Base-by-base conservation (phyloP, 2,797 vertebrate species). In the Pogonophryne albipinna region DNA sequence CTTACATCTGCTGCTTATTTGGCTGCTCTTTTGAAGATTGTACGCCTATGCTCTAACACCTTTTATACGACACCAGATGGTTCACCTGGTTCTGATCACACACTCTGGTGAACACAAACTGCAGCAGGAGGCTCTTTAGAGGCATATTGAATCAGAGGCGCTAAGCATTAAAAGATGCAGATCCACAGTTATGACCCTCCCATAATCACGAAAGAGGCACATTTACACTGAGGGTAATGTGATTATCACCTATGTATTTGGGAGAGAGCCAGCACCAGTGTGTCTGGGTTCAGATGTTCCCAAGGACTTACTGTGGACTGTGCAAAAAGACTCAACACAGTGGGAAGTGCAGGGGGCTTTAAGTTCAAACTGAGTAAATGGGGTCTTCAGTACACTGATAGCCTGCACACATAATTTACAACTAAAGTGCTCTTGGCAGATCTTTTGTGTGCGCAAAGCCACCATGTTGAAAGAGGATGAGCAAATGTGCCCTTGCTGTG, bases 11-110 rank as follows among this genome's bases (percentile, higher is more conserved):
- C 66, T 68, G 46, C 19, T 17, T 56, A 61, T 78, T 66, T 78
- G 60, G 70, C 76, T 76, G 64, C 73, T 86, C 76, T 83, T 87
- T 74, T 74, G 42, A 83, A 75, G 78, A 77, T 60, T 38, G 71
- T 76, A 23, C 14, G 2, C 16, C 67, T 80, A 77, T 89, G 80
- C 63, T 87, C 80, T 46, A 45, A 83, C 88, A 88, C 80, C 69
- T 86, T 88, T 91, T 82, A 87, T 89, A 84, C 61, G 78, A 80
- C 74, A 79, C 72, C 91, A 92, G 87, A 91, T 91, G 89, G 89
- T 90, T 87, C 82, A 87, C 66, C 84, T 87, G 87, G 62, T 87
- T 88, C 77, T 85, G 82, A 84, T 92, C 79, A 60, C 79, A 86
- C 89, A 83, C 53, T 51, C 66, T 71, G 71, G n/a, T 38, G 78